A percentile compares a stretch with the other conserved stretches of the same genome.
Conservation (phyloP, 1,140 invertebrate species). For the Probaryconus sp. region DNA sequence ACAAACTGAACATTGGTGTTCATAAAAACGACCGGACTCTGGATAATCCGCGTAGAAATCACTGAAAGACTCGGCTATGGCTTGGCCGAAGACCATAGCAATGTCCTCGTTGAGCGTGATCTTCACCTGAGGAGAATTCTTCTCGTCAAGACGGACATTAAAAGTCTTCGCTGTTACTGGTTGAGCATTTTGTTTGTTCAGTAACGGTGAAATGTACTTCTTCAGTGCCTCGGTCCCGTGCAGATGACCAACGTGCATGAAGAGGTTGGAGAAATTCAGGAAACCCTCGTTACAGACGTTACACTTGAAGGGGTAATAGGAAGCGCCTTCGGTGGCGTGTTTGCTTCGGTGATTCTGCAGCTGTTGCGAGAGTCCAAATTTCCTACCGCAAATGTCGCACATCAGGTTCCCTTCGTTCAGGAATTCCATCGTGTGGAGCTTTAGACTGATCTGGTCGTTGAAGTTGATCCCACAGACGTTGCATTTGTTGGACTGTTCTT, state of each 20-base stretch:
- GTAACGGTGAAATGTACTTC: neutral
- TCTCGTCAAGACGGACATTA: constrained; percentile 32
- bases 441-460: constrained; percentile 18
- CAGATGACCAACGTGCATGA: constrained; percentile 46
- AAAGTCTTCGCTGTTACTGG: neutral
- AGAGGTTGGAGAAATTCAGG: neutral
- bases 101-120: constrained; percentile 20
- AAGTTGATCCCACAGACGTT: constrained; percentile 39
- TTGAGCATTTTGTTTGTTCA: constrained; percentile 1
- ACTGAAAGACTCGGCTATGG: constrained; percentile 42
- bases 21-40: constrained; percentile 13
- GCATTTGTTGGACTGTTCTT: constrained; percentile 16
- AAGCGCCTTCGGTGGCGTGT: constrained; percentile 13
- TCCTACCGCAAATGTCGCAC: constrained; percentile 39
- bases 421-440: constrained; percentile 47
- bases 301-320: constrained; percentile 24
- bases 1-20: constrained; percentile 46
- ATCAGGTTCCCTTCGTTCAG: constrained; percentile 26
- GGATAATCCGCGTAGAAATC: constrained; percentile 50
- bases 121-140: constrained; percentile 29
- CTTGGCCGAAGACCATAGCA: constrained; percentile 17
- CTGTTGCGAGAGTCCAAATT: constrained; percentile 21
- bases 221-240: constrained; percentile 44
- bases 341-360: constrained; percentile 46
- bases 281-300: constrained; percentile 47